Evolutionary conservation across 2,888 invertebrate genomes (phyloP), one percentile per base, ranked within the genome.

Genomic region (Ashinkailepas kermadecensis): DNA sequence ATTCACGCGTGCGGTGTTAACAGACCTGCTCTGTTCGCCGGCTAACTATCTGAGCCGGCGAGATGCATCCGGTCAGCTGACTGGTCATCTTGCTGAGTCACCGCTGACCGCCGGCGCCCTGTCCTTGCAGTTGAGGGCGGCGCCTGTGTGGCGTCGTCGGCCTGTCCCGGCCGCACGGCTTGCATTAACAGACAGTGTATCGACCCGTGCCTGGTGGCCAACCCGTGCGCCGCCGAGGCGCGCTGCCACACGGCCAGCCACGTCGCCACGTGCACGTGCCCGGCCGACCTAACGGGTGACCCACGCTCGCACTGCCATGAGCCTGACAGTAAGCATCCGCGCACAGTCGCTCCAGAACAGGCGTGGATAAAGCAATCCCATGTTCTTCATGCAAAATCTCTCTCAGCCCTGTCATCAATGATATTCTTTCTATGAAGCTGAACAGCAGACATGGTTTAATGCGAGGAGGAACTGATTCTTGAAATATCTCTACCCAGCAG

Each of bases 231-330:
- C 81, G 81, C 81, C 78, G 81, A 86, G 84, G 85, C 86, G 58
- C 83, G 85, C 65, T 86, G 86, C 83, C 82, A 84, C 78, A 85
- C 85, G 15, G 84, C 84, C 64, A 84, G 85, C n/a, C 86, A 86
- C 83, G 82, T 85, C 74, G 86, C 86, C 39, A 82, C 84, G 92
- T 88, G 94, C 94, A 91, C 93, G 84, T 95, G 95, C 86, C 88
- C 92, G 79, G 88, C 90, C 78, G 94, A 94, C 58, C 94, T 90
- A 86, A 92, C 92, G 87, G 95, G 95, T 54, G 95, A 95, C 86
- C 94, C 95, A 11, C 85, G 83, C 80, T 81, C 78, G 4, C 82
- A 81, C 78, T 84, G 84, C 79, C 81, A 56, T 56, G 21, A 10
- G 8, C 18, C 74, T 10, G 15, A 56, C 4, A 18, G 56, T 74